These are phyloP conservation scores for Mugil cephalus DNA, from an alignment of 2,113 vertebrate genomes.

Conservation along the genomic window DNA sequence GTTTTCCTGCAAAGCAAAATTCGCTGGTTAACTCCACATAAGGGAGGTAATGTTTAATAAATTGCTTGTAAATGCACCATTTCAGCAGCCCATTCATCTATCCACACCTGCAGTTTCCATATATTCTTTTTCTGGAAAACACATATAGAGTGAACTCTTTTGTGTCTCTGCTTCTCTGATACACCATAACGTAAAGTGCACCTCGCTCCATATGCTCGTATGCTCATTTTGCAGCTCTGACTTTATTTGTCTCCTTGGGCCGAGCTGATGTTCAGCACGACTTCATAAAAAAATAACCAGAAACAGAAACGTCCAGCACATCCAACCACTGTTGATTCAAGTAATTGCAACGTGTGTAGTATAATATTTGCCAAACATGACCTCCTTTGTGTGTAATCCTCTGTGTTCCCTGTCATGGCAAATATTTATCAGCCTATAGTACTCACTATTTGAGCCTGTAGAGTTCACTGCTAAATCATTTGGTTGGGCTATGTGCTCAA, in stretches of 20 bases:
- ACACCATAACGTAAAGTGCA: background rate
- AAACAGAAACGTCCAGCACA: background rate
- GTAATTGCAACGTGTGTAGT: background rate
- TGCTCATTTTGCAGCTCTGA: background rate
- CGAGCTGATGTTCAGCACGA: background rate
- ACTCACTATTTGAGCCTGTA: background rate
- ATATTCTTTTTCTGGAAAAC: background rate
- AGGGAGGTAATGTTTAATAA: background rate
- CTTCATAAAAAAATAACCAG: background rate
- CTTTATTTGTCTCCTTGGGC: background rate
- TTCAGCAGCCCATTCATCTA: background rate
- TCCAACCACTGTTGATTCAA: background rate
- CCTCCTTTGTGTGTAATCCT: background rate
- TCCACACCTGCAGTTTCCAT: background rate
- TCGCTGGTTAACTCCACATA: no score
- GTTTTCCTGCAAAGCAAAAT: no score
- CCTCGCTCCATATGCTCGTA: no score
- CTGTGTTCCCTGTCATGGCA: background rate
- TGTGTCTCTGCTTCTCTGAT: background rate
- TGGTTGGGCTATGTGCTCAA: background rate
- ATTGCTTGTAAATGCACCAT: background rate
- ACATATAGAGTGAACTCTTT: background rate
- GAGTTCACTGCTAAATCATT: background rate
- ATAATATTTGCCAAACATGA: background rate
- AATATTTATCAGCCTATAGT: conserved; percentile 13